Conservation (phyloP, 2,797 vertebrate genomes). For the Telmatherina bonti region DNA sequence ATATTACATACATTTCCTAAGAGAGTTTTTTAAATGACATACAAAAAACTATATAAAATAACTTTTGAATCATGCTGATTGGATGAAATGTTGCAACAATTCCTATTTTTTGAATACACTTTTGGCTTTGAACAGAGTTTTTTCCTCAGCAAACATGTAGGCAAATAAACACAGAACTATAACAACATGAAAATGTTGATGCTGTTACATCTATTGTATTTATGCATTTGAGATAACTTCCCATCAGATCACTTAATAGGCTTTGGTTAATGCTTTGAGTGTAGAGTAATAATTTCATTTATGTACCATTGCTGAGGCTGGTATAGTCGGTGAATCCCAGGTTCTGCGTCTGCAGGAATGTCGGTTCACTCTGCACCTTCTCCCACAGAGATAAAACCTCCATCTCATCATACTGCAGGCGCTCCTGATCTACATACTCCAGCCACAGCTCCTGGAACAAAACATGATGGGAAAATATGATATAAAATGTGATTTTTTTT, state of each 20-base stretch:
- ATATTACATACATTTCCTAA: not conserved
- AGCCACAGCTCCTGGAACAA: constrained; percentile 90
- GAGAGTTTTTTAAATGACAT: not conserved
- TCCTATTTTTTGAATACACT: not conserved
- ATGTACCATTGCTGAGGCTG: constrained; percentile 86
- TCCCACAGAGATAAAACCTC: constrained; percentile 89
- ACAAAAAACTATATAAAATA: not conserved
- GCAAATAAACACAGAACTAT: not conserved
- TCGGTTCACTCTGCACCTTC: constrained; percentile 86
- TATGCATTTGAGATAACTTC: not conserved
- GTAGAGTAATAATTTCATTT: not conserved
- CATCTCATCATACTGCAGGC: constrained; percentile 88
- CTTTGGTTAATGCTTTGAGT: not conserved
- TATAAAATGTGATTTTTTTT: too few species aligned
- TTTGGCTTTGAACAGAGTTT: not conserved
- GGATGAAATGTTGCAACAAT: not conserved
- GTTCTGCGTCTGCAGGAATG: constrained; percentile 75
- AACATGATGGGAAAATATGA: not conserved
- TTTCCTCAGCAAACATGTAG: not conserved
- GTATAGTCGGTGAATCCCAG: constrained; percentile 85
- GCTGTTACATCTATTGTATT: not conserved
- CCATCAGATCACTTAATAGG: not conserved
- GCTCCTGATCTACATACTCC: constrained; percentile 93
- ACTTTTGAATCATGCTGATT: not conserved
- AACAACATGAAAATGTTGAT: not conserved